These are phyloP conservation scores for Isotomurus palustris DNA, from an alignment of 2,888 invertebrate species.

Conservation along the genomic window DNA sequence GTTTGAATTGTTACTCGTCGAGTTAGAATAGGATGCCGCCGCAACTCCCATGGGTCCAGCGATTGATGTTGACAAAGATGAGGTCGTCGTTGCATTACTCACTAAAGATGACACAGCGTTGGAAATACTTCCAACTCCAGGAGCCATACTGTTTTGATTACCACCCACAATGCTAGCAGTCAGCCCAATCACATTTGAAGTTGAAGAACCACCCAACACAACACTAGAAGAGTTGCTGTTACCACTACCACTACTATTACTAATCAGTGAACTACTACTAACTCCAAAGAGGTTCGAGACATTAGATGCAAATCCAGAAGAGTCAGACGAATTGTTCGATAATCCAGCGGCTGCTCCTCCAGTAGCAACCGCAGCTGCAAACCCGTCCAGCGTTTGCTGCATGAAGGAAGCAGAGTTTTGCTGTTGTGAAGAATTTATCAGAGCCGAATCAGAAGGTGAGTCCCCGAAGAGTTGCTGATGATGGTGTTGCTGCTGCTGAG, in stretches of 20 bases:
- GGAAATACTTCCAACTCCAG: slow-evolving; percentile 21
- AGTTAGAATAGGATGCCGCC: slow-evolving; percentile 17
- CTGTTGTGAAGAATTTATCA: slow-evolving; percentile 27
- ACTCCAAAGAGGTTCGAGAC: slow-evolving; percentile 28
- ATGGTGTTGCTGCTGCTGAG: slow-evolving; percentile 28
- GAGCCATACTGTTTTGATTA: slow-evolving; percentile 35
- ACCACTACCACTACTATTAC: slow-evolving; percentile 35
- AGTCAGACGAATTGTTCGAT: slow-evolving; percentile 38
- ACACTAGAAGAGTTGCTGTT: slow-evolving; percentile 38
- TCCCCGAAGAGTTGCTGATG: slow-evolving; percentile 37
- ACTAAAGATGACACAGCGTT: slow-evolving; percentile 29
- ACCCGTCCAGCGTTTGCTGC: slow-evolving; percentile 34
- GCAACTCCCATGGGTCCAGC: not conserved
- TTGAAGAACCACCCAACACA: slow-evolving; percentile 37
- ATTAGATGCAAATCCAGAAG: slow-evolving; percentile 34
- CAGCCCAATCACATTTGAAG: slow-evolving; percentile 40
- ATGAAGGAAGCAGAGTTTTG: slow-evolving; percentile 26
- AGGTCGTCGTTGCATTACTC: slow-evolving; percentile 5
- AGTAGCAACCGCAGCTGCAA: slow-evolving; percentile 27
- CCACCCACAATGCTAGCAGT: slow-evolving; percentile 30
- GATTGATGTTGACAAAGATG: slow-evolving; percentile 16
- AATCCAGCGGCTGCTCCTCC: slow-evolving; percentile 30
- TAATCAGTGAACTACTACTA: slow-evolving; percentile 38
- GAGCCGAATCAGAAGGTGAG: slow-evolving; percentile 18
- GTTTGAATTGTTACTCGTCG: slow-evolving; percentile 17